Conservation (phyloP, 2,113 vertebrate genomes). For the Cettia cetti region DNA sequence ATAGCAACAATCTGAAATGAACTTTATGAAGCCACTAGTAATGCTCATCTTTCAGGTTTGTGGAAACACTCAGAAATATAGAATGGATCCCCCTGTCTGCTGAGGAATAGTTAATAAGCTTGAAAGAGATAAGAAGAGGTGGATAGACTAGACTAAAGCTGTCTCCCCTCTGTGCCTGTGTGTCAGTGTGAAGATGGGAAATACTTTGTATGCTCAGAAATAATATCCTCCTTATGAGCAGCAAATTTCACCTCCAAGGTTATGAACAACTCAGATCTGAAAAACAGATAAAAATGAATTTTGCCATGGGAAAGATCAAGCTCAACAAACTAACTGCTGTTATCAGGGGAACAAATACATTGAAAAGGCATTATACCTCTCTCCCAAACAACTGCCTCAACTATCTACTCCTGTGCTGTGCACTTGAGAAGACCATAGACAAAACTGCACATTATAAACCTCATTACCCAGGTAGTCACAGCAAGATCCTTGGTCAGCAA, state of each 20-base stretch:
- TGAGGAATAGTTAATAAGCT: conserved; percentile 29
- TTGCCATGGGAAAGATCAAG: background rate
- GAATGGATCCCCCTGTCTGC: background rate
- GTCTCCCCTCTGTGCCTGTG: background rate
- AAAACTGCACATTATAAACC: background rate
- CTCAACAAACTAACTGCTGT: background rate
- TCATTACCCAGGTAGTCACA: background rate
- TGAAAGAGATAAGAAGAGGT: background rate
- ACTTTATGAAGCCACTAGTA: background rate
- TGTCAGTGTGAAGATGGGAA: background rate
- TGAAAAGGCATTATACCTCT: background rate
- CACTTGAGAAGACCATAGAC: background rate
- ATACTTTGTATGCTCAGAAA: background rate
- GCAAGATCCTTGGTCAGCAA: background rate
- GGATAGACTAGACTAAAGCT: background rate
- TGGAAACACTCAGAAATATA: background rate
- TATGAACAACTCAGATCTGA: background rate
- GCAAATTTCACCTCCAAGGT: conserved; percentile 10
- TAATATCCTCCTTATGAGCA: background rate
- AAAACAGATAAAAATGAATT: conserved; percentile 8
- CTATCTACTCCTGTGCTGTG: background rate
- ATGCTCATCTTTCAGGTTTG: conserved; percentile 19
- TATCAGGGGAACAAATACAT: background rate
- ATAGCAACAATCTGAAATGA: background rate
- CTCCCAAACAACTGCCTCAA: background rate